phyloP scores from a whole-genome alignment of 2,113 vertebrate genomes.

The Pachycephala philippinensis region DNA sequence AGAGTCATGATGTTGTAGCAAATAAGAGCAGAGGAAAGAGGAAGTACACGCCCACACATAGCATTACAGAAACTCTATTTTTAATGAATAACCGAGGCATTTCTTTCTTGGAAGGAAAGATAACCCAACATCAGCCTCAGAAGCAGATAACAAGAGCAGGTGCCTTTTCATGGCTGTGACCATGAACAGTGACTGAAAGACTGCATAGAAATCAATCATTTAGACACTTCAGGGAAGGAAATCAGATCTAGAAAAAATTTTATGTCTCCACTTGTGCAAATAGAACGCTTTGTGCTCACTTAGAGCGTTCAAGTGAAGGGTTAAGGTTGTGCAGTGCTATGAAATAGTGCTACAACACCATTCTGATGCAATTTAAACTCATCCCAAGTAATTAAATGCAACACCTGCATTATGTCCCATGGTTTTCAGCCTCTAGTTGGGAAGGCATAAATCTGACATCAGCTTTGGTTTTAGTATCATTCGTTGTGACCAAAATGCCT shows the following conservation, averaged over 20 bases:
- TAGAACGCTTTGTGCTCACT: background rate
- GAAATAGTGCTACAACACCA: background rate
- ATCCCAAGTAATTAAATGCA: background rate
- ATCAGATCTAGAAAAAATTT: background rate
- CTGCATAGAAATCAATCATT: background rate
- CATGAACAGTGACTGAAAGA: background rate
- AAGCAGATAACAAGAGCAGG: background rate
- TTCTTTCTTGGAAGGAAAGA: background rate
- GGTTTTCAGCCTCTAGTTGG: background rate
- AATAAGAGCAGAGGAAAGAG: background rate
- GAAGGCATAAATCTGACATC: background rate
- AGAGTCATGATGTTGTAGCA: constrained; percentile 56
- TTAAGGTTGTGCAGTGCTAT: background rate
- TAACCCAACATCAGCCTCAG: background rate
- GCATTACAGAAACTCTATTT: background rate
- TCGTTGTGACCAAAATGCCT: background rate
- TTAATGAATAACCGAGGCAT: background rate
- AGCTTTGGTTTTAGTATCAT: background rate
- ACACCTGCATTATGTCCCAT: background rate
- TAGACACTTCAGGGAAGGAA: background rate
- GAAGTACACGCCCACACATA: background rate
- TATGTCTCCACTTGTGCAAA: background rate
- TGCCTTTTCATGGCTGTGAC: background rate
- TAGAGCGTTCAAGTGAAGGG: background rate
- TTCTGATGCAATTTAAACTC: background rate